A percentile compares a stretch with the other conserved stretches of the same genome.
These are phyloP conservation scores for Megamerina dolium DNA, from an alignment of 2,888 invertebrate species.

Conservation along the genomic window DNA sequence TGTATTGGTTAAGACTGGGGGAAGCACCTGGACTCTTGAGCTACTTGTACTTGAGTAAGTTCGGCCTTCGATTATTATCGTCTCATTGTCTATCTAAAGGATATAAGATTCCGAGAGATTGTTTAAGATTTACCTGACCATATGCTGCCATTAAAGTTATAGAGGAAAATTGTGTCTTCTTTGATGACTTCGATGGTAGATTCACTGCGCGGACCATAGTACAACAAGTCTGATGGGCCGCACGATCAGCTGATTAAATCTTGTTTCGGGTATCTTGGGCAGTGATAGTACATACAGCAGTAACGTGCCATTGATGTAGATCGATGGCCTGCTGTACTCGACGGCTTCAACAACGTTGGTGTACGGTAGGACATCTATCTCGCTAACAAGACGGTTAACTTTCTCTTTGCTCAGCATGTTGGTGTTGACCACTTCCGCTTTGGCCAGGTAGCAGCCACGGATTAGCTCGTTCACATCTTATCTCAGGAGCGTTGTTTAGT, in stretches of 20 bases:
- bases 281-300: conserved; percentile 10
- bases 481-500: too few species aligned
- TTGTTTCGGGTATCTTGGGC: conserved; percentile 12
- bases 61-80: background rate
- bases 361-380: too few species aligned
- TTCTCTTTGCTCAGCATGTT: too few species aligned
- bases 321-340: conserved; percentile 6
- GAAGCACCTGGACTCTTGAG: conserved; percentile 3
- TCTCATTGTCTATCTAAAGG: conserved; percentile 1
- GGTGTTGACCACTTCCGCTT: too few species aligned
- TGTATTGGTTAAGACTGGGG: background rate
- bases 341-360: conserved; percentile 13
- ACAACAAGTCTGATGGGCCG: too few species aligned
- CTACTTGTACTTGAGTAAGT: background rate
- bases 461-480: too few species aligned
- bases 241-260: too few species aligned
- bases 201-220: background rate
- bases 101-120: background rate
- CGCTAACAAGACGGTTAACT: too few species aligned
- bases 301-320: conserved; percentile 17
- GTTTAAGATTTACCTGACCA: background rate
- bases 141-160: background rate
- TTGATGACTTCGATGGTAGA: background rate
- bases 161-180: background rate
- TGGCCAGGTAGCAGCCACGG: too few species aligned